Conservation (phyloP, 2,113 vertebrate species). For the Stictonetta naevosa region DNA sequence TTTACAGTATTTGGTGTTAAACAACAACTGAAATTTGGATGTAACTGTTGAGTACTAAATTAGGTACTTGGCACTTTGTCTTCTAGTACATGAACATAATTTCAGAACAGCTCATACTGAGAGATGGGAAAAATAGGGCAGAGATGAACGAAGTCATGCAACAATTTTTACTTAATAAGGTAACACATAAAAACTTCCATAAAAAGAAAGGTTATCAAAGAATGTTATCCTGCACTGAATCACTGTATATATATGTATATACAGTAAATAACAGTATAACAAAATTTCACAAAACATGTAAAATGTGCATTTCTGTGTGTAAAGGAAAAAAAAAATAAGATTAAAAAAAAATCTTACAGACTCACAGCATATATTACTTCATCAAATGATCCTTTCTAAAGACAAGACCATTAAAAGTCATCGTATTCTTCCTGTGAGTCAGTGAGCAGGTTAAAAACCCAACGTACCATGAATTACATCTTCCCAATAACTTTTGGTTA, state of each 20-base stretch:
- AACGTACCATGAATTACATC: background rate
- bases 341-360: background rate
- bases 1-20: slow-evolving; percentile 34
- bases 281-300: background rate
- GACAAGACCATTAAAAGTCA: background rate
- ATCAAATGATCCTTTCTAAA: background rate
- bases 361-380: background rate
- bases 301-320: background rate
- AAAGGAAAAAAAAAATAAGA: background rate
- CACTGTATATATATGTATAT: background rate
- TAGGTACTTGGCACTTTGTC: slow-evolving; percentile 59
- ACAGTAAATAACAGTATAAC: background rate
- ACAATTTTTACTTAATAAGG: slow-evolving; percentile 58
- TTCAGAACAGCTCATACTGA: slow-evolving; percentile 61
- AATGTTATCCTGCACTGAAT: background rate
- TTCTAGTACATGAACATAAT: slow-evolving; percentile 53
- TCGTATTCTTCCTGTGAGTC: background rate
- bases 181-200: background rate
- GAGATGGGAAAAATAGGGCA: slow-evolving; percentile 40
- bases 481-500: background rate
- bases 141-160: background rate
- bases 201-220: background rate
- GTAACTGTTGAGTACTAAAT: slow-evolving; percentile 46
- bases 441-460: background rate
- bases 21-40: slow-evolving; percentile 59